Evolutionary conservation across 2,888 invertebrate genomes (phyloP), one percentile per base, ranked within the genome.

Genomic region (Hypomecis punctinalis): DNA sequence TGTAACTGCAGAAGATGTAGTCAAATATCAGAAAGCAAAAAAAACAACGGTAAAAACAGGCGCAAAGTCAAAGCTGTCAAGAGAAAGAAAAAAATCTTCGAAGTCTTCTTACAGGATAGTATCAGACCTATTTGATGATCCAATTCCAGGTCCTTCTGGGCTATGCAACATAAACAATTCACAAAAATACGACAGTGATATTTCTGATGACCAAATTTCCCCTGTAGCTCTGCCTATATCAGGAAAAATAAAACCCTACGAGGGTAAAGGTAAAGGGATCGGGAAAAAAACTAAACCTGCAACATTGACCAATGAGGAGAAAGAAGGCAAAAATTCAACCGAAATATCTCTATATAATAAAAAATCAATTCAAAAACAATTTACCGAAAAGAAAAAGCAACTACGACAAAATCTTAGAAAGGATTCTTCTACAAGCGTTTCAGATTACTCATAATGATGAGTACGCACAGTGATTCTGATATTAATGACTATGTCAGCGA

Each of bases 341-440:
- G 47, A 47, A 47, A 47, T 47, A 23, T 9, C 23, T 23, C 6
- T 47, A 47, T 23, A 23, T 23, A 8, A 47, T 23, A 47, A 23
- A 45, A 45, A 45, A 45, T 45, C 45, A 45, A 10, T 45, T 45
- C n/a, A 45, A 45, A 45, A 47, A 47, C 47, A 47, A 13, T 47
- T 47, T 47, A 9, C 47, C 47, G 47, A 47, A 47, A 47, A 47
- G 47, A 47, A 47, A 47, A 47, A 47, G 47, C 47, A 23, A 47
- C 47, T 47, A 23, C 47, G 47, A 47, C 47, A 47, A 47, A 47
- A 23, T 9, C 47, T 23, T 23, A n/a, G 47, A 47, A 47, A 23
- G 23, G 47, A 23, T 47, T 47, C 47, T 47, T 47, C 47, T 47
- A 47, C 47, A 47, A 47, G 47, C 23, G 23, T 47, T 47, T 47